Conservation (phyloP, 2,113 vertebrate genomes). For the Beaufortia kweichowensis region DNA sequence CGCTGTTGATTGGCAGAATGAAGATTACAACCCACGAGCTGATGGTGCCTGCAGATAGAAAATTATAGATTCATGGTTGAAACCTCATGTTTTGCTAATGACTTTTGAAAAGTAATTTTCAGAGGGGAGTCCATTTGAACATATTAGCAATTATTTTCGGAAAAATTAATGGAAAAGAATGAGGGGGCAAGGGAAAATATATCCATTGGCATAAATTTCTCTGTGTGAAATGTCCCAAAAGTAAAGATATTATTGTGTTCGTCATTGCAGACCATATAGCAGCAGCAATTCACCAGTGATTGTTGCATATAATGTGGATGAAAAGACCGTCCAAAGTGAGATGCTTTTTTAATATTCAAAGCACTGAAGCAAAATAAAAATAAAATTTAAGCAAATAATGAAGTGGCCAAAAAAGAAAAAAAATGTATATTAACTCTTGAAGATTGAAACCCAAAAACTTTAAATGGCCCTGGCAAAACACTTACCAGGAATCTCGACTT, state of each 20-base stretch:
- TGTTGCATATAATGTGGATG: background rate
- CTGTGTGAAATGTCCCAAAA: too few species aligned
- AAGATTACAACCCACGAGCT: conserved; percentile 98
- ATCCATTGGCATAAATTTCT: background rate
- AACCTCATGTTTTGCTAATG: background rate
- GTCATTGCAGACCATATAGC: background rate
- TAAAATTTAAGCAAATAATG: background rate
- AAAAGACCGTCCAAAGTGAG: background rate
- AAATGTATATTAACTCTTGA: too few species aligned
- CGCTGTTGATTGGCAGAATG: conserved; percentile 96
- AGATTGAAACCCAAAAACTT: background rate
- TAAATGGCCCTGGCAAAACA: background rate
- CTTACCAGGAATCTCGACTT: conserved; percentile 93
- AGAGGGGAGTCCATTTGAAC: background rate
- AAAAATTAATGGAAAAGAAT: background rate
- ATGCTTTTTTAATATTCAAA: background rate
- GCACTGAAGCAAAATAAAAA: background rate
- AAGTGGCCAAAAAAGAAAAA: too few species aligned
- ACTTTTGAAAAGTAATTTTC: background rate
- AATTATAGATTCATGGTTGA: background rate
- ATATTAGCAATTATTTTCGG: background rate
- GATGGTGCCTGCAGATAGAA: conserved; percentile 79
- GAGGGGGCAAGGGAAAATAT: background rate
- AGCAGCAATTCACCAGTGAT: background rate
- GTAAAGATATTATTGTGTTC: too few species aligned